These are phyloP conservation scores for Agriopis leucophaearia DNA, from an alignment of 2,888 invertebrate species.

Conservation along the genomic window DNA sequence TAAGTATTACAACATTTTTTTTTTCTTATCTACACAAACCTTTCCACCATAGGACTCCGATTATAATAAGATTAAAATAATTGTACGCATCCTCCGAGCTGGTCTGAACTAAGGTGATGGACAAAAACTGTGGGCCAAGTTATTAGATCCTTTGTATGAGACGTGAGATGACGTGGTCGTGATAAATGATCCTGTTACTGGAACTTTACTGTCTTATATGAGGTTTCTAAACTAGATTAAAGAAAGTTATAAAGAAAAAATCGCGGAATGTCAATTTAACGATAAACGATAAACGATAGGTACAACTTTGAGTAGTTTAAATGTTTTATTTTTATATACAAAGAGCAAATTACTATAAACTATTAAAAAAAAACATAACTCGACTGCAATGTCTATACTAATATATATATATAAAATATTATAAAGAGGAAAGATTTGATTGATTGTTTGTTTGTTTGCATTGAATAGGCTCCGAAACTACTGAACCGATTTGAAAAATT, in stretches of 20 bases:
- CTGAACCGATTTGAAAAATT: no score
- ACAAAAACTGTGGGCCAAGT: slow-evolving; percentile 69
- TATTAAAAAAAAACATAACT: no score
- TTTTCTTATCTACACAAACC: slow-evolving; percentile 55
- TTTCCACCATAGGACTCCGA: slow-evolving; percentile 62
- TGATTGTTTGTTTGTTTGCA: no score
- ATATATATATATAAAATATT: no score
- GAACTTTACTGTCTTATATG: neutral
- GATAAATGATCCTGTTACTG: slow-evolving; percentile 49
- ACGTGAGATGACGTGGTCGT: slow-evolving; percentile 58
- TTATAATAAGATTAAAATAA: slow-evolving; percentile 86
- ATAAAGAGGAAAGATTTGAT: no score
- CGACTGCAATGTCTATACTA: no score
- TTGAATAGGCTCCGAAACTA: no score
- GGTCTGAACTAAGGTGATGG: slow-evolving; percentile 68
- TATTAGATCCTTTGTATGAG: slow-evolving; percentile 62
- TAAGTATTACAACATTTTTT: no score
- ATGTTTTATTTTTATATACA: no score
- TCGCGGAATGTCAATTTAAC: neutral
- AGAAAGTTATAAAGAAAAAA: neutral
- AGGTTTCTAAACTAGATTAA: slow-evolving; percentile 10
- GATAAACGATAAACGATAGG: neutral
- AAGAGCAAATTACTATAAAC: no score
- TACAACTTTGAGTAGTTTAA: no score
- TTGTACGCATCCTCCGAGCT: slow-evolving; percentile 81